Conservation (phyloP, 2,888 invertebrate genomes). For the Caprella mutica region DNA sequence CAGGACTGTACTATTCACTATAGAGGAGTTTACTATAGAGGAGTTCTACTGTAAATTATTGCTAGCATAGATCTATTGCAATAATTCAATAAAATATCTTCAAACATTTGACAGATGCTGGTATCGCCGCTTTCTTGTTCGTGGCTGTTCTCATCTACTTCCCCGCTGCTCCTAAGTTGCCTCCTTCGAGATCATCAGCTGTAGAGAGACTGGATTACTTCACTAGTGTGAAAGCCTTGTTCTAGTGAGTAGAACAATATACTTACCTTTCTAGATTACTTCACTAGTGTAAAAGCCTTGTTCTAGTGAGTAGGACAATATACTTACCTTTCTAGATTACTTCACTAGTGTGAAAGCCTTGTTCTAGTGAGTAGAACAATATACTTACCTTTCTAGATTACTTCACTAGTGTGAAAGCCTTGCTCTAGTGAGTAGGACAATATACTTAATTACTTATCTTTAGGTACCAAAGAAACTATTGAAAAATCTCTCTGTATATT, state of each 20-base stretch:
- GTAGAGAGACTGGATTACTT: slow-evolving; percentile 19
- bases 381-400: slow-evolving; percentile 6
- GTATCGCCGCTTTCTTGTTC: slow-evolving; percentile 16
- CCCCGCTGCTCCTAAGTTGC: slow-evolving; percentile 22
- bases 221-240: slow-evolving; percentile 15
- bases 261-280: slow-evolving; percentile 11
- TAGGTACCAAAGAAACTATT: not conserved
- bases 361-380: slow-evolving; percentile 11
- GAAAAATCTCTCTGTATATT: too few species aligned
- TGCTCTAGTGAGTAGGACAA: slow-evolving; percentile 15
- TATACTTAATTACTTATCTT: not conserved
- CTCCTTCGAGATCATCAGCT: slow-evolving; percentile 22
- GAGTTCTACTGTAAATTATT: too few species aligned
- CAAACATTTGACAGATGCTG: slow-evolving; percentile 26
- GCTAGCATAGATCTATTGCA: too few species aligned
- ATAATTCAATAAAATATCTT: too few species aligned
- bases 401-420: slow-evolving; percentile 18
- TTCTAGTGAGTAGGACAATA: slow-evolving; percentile 11
- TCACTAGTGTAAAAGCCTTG: slow-evolving; percentile 18
- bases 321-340: slow-evolving; percentile 9
- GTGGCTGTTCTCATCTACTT: slow-evolving; percentile 19
- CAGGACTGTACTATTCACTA: too few species aligned
- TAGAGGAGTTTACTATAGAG: too few species aligned
- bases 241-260: slow-evolving; percentile 11
- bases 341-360: slow-evolving; percentile 20